Evolutionary conservation across 2,113 vertebrate species (phyloP).

Genomic region (Haplochromis burtoni): DNA sequence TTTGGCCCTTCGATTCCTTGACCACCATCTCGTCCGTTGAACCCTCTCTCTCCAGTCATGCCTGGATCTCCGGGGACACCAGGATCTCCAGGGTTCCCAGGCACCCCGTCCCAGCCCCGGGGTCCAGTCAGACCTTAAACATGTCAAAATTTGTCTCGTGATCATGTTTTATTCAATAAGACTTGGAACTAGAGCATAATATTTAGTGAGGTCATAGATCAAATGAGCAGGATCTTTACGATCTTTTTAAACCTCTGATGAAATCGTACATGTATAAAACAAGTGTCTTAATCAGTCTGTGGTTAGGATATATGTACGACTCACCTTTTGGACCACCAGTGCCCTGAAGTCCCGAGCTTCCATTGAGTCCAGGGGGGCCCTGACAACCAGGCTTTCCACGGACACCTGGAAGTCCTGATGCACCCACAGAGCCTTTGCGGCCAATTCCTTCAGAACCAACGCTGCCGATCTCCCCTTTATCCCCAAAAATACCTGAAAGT

Average conservation of each 20-base stretch:
- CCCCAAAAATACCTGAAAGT: slow-evolving; percentile 46
- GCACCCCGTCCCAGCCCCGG: slow-evolving; percentile 30
- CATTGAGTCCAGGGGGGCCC: slow-evolving; percentile 45
- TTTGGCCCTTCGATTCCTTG: slow-evolving; percentile 49
- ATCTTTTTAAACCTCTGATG: too few relatives aligned
- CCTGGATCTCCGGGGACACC: slow-evolving; percentile 51
- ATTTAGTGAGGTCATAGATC: background rate
- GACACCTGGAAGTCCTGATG: slow-evolving; percentile 46
- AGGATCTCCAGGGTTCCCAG: slow-evolving; percentile 35
- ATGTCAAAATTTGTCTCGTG: background rate
- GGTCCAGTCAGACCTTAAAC: slow-evolving; percentile 52
- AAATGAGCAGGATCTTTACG: background rate
- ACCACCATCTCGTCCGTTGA: slow-evolving; percentile 36
- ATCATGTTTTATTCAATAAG: background rate
- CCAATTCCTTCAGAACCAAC: slow-evolving; percentile 33
- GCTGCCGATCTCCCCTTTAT: slow-evolving; percentile 48
- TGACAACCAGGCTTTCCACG: slow-evolving; percentile 41
- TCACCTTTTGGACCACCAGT: slow-evolving; percentile 49
- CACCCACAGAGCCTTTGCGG: slow-evolving; percentile 44
- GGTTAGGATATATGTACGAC: background rate
- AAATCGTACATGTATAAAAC: background rate
- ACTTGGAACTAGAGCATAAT: background rate
- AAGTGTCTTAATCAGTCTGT: background rate
- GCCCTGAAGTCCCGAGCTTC: slow-evolving; percentile 45
- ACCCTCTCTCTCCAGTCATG: slow-evolving; percentile 45